Evolutionary conservation across 2,113 vertebrate genomes (phyloP).

Genomic region (Forbesichthys agassizii): DNA sequence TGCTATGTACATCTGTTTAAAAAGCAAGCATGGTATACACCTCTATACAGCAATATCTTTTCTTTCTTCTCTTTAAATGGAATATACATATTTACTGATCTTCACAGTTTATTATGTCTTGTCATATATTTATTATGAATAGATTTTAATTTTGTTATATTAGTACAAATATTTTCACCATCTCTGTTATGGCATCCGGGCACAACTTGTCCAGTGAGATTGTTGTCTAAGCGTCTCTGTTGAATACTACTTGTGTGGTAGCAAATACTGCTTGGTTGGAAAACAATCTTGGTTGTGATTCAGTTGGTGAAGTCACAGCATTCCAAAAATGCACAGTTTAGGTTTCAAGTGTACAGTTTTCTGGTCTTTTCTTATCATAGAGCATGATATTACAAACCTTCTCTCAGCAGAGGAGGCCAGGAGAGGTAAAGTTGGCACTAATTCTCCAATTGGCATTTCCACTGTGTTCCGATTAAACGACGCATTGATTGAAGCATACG

Average conservation of each 20-base stretch:
- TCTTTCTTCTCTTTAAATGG: conserved; percentile 79
- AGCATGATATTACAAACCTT: conserved; percentile 53
- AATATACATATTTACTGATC: conserved; percentile 95
- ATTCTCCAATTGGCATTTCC: background rate
- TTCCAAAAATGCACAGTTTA: conserved; percentile 59
- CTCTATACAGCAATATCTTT: conserved; percentile 78
- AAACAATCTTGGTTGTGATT: conserved; percentile 76
- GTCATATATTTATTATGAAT: conserved; percentile 71
- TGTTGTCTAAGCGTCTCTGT: conserved; percentile 77
- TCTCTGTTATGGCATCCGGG: conserved; percentile 18
- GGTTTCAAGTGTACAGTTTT: conserved; percentile 74
- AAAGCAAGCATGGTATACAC: conserved; percentile 96
- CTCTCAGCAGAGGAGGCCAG: conserved; percentile 26
- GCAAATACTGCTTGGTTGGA: conserved; percentile 71
- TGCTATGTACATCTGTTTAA: conserved; percentile 93
- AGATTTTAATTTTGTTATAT: conserved; percentile 49
- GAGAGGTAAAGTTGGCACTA: background rate
- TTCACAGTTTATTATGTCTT: conserved; percentile 88
- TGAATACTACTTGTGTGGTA: conserved; percentile 73
- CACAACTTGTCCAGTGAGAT: conserved; percentile 74
- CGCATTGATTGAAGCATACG: conserved; percentile 15
- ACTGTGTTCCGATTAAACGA: background rate
- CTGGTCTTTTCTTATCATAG: conserved; percentile 65
- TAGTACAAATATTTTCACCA: conserved; percentile 55
- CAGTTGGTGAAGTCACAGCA: conserved; percentile 65